A percentile compares a stretch with the other conserved stretches of the same genome.
phyloP scores from a whole-genome alignment of 2,113 vertebrate species.

The Cettia cetti region DNA sequence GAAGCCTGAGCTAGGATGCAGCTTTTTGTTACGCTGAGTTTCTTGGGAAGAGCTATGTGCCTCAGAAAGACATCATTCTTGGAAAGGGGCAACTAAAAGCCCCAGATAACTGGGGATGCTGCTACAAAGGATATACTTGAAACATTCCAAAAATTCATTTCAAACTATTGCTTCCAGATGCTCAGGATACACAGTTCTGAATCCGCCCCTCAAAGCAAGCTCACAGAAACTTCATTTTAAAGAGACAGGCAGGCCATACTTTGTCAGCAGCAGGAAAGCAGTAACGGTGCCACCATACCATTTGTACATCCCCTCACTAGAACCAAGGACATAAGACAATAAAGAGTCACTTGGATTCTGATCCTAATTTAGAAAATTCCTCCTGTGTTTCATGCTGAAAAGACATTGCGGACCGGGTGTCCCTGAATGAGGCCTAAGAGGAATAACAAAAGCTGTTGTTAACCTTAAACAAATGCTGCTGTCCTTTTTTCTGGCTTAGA shows the following conservation, averaged over 20 bases:
- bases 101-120: not conserved
- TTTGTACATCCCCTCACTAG: not conserved
- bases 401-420: not conserved
- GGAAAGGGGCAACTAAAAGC: not conserved
- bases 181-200: not conserved
- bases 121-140: not conserved
- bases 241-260: accelerated
- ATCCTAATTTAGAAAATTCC: not conserved
- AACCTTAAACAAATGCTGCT: not conserved
- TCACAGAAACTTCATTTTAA: not conserved
- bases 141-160: not conserved
- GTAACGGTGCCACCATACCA: accelerated
- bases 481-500: not conserved
- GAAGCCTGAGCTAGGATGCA: not conserved
- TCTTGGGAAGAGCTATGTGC: not conserved
- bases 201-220: not conserved
- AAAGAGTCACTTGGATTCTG: not conserved
- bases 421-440: not conserved
- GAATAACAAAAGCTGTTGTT: not conserved
- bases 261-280: not conserved
- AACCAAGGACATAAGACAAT: not conserved
- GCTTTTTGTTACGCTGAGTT: not conserved
- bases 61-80: not conserved
- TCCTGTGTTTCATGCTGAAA: not conserved
- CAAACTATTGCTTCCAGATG: not conserved